A percentile compares a stretch with the other conserved stretches of the same genome.
Conservation (phyloP, 2,113 vertebrate genomes). For the Siniperca knerii region DNA sequence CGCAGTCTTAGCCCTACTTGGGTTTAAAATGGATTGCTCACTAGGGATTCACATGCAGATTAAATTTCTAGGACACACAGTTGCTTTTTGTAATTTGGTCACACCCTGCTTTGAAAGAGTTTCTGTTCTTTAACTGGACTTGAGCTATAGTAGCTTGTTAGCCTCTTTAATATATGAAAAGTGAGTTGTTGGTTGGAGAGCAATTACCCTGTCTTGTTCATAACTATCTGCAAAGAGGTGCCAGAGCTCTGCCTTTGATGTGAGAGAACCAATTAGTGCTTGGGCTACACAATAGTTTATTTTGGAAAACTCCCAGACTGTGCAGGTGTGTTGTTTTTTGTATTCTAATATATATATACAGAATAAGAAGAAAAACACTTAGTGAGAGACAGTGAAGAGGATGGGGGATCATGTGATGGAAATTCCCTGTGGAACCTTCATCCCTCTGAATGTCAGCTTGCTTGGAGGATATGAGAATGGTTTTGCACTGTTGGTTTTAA, state of each 20-base stretch:
- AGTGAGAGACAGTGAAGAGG: constrained; percentile 24
- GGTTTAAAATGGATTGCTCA: constrained; percentile 47
- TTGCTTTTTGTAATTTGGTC: constrained; percentile 51
- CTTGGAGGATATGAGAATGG: constrained; percentile 43
- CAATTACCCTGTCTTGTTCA: constrained; percentile 62
- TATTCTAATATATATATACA: constrained; percentile 10
- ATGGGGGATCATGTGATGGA: constrained; percentile 22
- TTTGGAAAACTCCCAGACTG: constrained; percentile 38
- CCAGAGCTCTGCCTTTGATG: constrained; percentile 34
- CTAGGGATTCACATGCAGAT: constrained; percentile 53
- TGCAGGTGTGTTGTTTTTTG: constrained; percentile 37
- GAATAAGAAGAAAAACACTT: constrained; percentile 18
- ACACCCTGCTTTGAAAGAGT: constrained; percentile 27
- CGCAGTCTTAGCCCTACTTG: constrained; percentile 8
- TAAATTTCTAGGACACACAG: constrained; percentile 53
- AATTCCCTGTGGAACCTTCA: constrained; percentile 33
- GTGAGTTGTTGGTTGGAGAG: constrained; percentile 60
- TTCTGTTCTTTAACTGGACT: constrained; percentile 52
- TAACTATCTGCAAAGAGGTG: constrained; percentile 41
- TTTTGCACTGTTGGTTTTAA: constrained; percentile 64
- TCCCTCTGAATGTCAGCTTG: constrained; percentile 36
- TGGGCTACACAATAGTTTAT: constrained; percentile 44
- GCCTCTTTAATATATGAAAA: constrained; percentile 48
- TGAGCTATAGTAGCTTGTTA: constrained; percentile 49
- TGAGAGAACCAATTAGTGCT: constrained; percentile 57